Evolutionary conservation across 2,888 invertebrate genomes (phyloP), one percentile per base, ranked within the genome.

Genomic region (Malacosoma neustria): DNA sequence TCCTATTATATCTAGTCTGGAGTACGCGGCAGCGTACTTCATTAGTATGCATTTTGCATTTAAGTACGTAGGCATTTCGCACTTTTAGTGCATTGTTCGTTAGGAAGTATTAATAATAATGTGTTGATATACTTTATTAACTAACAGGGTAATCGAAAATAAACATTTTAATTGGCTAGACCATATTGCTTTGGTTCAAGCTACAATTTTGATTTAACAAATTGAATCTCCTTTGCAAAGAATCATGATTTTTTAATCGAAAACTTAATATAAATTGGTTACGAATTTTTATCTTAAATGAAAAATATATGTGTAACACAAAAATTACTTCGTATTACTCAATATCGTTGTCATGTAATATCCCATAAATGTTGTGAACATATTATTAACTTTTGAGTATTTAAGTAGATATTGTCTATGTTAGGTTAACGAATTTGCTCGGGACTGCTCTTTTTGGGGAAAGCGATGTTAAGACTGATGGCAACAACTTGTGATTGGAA

Each of bases 401-500:
- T 7, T 39, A 22, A 33, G 39, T 41, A 43, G 38, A 32, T 38
- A 34, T 36, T 15, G 36, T 39, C 34, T 33, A 35, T 4, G 29
- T 37, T 31, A 32, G 37, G 37, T 38, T 37, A 35, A 40, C 29
- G 11, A 22, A 22, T 22, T 22, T 22, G 38, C 37, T 35, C 33
- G 35, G 13, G 38, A 36, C 33, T 42, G 43, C 47, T 41, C 42
- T 54, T 45, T 41, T 57, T 54, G 54, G 62, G 67, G 74, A 68
- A 63, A 63, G 64, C 54, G 59, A 54, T 49, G 45, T 36, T 36
- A 80, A 80, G 81, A 84, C 82, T 84, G 81, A 82, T 53, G 82
- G 69, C 58, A 77, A 77, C 75, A 81, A 62, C 82, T 80, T 79
- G 80, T 75, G 80, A 79, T 75, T 61, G 57, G 60, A 51, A 54